phyloP scores from a whole-genome alignment of 2,888 invertebrate species.

The Apamea sordens region DNA sequence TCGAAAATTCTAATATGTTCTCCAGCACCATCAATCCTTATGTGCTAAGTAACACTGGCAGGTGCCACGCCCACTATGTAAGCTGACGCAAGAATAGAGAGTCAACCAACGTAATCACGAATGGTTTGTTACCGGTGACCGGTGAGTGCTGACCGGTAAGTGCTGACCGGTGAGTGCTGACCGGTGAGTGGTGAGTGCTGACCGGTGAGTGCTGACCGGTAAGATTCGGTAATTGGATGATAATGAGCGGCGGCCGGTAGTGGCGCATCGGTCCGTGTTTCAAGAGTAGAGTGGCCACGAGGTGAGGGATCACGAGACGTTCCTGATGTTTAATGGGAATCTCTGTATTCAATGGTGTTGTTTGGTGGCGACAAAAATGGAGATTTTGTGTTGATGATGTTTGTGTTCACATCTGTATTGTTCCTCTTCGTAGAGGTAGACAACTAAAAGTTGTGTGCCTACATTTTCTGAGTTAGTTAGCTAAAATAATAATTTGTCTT shows the following conservation, averaged over 20 bases:
- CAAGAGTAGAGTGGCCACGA: neutral
- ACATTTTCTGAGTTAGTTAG: neutral
- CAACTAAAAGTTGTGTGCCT: neutral
- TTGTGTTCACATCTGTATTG: neutral
- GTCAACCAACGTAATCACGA: constrained; percentile 32
- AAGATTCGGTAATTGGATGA: constrained; percentile 70
- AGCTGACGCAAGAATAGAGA: constrained; percentile 25
- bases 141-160: constrained; percentile 26
- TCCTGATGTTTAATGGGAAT: neutral
- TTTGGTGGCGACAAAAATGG: neutral
- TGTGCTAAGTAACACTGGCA: constrained; percentile 2
- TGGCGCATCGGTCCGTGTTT: constrained; percentile 10
- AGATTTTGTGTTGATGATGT: neutral
- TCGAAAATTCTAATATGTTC: neutral
- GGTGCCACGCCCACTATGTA: constrained; percentile 16
- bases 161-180: constrained; percentile 29
- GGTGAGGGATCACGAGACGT: neutral
- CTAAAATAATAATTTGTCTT: neutral
- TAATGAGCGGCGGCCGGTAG: constrained; percentile 61
- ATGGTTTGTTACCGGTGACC: constrained; percentile 11
- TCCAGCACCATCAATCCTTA: neutral
- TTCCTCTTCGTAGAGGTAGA: neutral
- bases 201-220: constrained; percentile 29
- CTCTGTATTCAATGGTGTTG: neutral
- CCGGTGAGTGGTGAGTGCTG: constrained; percentile 31